A percentile compares a stretch with the other conserved stretches of the same genome.
Evolutionary conservation across 2,888 invertebrate genomes (phyloP).

Genomic region (Xestia ashworthii): DNA sequence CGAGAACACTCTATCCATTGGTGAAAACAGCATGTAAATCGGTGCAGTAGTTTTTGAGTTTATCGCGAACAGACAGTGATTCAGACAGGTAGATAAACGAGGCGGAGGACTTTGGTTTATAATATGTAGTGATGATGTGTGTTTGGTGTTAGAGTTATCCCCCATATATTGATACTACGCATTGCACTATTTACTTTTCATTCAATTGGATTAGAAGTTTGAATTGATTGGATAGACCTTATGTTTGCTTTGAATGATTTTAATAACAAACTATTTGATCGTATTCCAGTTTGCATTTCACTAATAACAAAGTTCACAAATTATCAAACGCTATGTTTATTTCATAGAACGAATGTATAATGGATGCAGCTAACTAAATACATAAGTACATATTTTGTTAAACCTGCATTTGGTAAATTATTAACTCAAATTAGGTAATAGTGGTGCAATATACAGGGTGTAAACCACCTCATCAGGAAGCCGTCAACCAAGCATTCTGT

Average conservation of each 20-base stretch:
- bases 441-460: no score
- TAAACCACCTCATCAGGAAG: no score
- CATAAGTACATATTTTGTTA: conserved; percentile 4
- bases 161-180: neutral
- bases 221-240: neutral
- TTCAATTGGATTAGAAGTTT: neutral
- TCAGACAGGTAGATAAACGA: no score
- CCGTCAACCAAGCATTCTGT: no score
- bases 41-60: no score
- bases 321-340: neutral
- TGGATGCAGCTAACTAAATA: conserved; percentile 2
- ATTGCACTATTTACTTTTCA: neutral
- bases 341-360: conserved; percentile 8
- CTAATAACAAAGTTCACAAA: neutral
- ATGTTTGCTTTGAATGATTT: conserved; percentile 4
- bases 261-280: neutral
- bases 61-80: no score
- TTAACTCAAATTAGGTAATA: conserved; percentile 5
- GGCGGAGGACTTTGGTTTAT: no score
- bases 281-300: neutral
- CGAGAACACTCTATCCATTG: no score
- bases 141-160: neutral
- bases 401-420: conserved; percentile 5
- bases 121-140: no score
- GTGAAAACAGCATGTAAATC: no score